Evolutionary conservation across 2,797 vertebrate genomes (phyloP).

Genomic region (Salmo trutta): DNA sequence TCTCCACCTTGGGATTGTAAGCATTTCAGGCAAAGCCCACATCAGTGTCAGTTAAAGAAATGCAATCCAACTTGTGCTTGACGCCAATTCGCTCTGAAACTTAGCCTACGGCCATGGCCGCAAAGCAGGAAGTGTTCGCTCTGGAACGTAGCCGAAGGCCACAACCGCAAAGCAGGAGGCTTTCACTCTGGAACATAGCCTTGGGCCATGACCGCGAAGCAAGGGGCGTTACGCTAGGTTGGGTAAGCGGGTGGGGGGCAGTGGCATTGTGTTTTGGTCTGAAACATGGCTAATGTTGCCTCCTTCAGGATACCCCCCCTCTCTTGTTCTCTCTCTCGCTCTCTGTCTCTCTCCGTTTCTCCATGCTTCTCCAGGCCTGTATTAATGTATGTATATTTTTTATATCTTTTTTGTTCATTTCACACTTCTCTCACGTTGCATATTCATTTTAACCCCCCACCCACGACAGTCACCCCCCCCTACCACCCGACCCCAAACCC

Average conservation of each 20-base stretch:
- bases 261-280: slow-evolving; percentile 13
- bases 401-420: neutral
- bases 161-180: no score
- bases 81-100: neutral
- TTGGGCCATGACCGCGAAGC: neutral
- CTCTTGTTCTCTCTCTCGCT: neutral
- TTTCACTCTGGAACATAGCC: no score
- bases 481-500: slow-evolving; percentile 42
- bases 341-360: neutral
- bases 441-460: slow-evolving; percentile 76
- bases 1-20: neutral
- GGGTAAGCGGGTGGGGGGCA: slow-evolving; percentile 24
- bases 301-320: neutral
- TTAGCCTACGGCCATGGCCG: neutral
- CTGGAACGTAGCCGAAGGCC: neutral
- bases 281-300: neutral
- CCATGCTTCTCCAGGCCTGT: neutral
- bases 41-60: slow-evolving; percentile 2
- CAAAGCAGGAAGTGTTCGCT: neutral
- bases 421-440: slow-evolving; percentile 22
- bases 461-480: slow-evolving; percentile 67
- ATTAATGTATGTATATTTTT: neutral
- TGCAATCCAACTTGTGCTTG: slow-evolving; percentile 8
- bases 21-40: neutral
- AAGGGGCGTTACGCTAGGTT: neutral